Conservation (phyloP, 1,140 invertebrate genomes). For the Daktulosphaira vitifoliae region DNA sequence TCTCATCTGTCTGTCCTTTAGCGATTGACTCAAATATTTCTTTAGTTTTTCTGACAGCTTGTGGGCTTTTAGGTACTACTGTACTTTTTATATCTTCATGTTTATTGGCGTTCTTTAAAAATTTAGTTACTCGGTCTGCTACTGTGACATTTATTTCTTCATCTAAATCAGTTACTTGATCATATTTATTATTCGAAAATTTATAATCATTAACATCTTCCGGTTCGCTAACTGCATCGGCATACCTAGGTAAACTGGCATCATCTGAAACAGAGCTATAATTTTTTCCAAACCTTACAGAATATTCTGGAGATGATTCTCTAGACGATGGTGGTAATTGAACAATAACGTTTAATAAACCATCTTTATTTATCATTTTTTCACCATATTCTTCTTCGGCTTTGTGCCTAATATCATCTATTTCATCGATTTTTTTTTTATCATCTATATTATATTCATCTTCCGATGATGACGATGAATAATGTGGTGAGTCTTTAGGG, state of each 20-base stretch:
- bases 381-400: constrained; percentile 36
- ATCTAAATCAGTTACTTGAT: constrained; percentile 42
- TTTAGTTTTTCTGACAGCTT: constrained; percentile 56
- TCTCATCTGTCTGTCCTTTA: constrained; percentile 38
- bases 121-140: constrained; percentile 49
- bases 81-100: not conserved
- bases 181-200: constrained; percentile 43
- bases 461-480: constrained; percentile 20
- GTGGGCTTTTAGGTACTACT: constrained; percentile 45
- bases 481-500: constrained; percentile 15
- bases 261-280: constrained; percentile 32
- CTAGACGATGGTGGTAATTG: constrained; percentile 61
- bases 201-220: constrained; percentile 51
- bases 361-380: constrained; percentile 34
- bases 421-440: constrained; percentile 34
- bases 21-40: constrained; percentile 56
- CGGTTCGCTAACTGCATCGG: constrained; percentile 60
- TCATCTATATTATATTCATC: constrained; percentile 7
- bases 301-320: constrained; percentile 52
- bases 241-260: constrained; percentile 46
- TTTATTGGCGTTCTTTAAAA: constrained; percentile 46
- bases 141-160: constrained; percentile 45
- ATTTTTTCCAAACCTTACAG: not conserved
- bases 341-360: constrained; percentile 46
- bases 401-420: constrained; percentile 35